A percentile compares a stretch with the other conserved stretches of the same genome.
phyloP scores from a whole-genome alignment of 2,113 vertebrate genomes.

The Hypomesus transpacificus region DNA sequence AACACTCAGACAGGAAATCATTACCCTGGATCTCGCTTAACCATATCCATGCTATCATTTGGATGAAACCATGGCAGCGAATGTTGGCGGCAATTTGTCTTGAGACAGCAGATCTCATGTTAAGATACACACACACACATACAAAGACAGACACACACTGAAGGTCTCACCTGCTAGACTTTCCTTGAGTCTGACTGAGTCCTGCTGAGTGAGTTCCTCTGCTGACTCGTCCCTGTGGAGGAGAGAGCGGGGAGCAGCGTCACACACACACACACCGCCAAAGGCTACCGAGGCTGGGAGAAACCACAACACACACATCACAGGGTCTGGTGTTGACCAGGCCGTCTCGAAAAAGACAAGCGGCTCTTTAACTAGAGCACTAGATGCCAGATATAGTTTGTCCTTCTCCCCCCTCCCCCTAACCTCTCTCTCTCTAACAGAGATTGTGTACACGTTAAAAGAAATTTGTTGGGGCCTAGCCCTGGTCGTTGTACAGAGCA shows the following conservation, averaged over 20 bases:
- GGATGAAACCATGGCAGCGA: background rate
- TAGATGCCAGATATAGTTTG: too few species aligned
- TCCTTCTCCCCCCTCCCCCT: too few species aligned
- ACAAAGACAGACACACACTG: background rate
- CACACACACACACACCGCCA: background rate
- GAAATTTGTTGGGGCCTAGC: too few species aligned
- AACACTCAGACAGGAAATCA: background rate
- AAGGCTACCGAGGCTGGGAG: background rate
- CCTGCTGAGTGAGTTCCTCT: constrained; percentile 56
- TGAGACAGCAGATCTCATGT: background rate
- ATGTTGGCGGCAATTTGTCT: background rate
- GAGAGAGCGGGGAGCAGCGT: constrained; percentile 1
- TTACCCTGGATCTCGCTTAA: background rate
- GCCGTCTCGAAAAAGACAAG: too few species aligned
- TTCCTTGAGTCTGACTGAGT: constrained; percentile 59
- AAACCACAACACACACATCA: too few species aligned
- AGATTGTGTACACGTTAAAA: too few species aligned
- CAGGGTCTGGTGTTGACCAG: too few species aligned
- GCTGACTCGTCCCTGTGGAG: constrained; percentile 49
- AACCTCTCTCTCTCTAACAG: too few species aligned
- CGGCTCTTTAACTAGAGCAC: too few species aligned
- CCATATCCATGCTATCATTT: background rate
- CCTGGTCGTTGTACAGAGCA: too few species aligned
- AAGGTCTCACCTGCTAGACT: constrained; percentile 56
- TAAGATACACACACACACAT: background rate